A percentile compares a stretch with the other conserved stretches of the same genome.
These are phyloP conservation scores for Thymallus thymallus DNA, from an alignment of 2,113 vertebrate genomes.

Conservation along the genomic window DNA sequence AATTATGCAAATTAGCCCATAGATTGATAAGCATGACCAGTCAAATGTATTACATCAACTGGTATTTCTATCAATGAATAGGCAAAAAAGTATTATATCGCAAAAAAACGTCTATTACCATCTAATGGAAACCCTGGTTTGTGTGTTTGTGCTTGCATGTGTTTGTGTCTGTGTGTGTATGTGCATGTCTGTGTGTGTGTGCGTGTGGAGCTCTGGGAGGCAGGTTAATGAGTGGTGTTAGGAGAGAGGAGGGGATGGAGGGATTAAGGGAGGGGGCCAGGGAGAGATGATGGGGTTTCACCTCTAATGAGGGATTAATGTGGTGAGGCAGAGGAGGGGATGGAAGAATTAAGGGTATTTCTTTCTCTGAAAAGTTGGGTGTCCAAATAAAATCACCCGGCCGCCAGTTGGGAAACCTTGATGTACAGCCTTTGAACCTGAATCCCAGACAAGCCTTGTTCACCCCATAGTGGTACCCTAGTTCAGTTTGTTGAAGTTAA, in stretches of 20 bases:
- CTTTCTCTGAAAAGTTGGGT: background rate
- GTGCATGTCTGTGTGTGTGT: slow-evolving; percentile 11
- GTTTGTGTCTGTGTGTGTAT: background rate
- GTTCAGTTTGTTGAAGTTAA: too few relatives aligned
- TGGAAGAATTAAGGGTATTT: background rate
- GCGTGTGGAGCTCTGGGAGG: background rate
- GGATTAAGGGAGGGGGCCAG: background rate
- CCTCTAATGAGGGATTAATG: slow-evolving; percentile 59
- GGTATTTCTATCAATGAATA: too few relatives aligned
- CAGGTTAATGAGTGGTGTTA: slow-evolving; percentile 43
- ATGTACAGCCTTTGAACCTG: too few relatives aligned
- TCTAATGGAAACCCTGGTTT: too few relatives aligned
- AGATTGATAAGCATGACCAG: too few relatives aligned
- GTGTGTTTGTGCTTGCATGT: too few relatives aligned
- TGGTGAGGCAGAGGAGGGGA: slow-evolving; percentile 44
- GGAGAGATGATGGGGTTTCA: background rate
- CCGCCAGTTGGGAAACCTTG: background rate
- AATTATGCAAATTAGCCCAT: too few relatives aligned
- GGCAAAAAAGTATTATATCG: too few relatives aligned
- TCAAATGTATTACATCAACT: too few relatives aligned
- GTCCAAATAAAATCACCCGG: background rate
- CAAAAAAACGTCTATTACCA: too few relatives aligned
- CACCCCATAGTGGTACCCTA: too few relatives aligned
- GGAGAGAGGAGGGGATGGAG: slow-evolving; percentile 17
- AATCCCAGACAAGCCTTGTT: too few relatives aligned